These are phyloP conservation scores for Setipinna tenuifilis DNA, from an alignment of 2,797 vertebrate species.

Conservation along the genomic window DNA sequence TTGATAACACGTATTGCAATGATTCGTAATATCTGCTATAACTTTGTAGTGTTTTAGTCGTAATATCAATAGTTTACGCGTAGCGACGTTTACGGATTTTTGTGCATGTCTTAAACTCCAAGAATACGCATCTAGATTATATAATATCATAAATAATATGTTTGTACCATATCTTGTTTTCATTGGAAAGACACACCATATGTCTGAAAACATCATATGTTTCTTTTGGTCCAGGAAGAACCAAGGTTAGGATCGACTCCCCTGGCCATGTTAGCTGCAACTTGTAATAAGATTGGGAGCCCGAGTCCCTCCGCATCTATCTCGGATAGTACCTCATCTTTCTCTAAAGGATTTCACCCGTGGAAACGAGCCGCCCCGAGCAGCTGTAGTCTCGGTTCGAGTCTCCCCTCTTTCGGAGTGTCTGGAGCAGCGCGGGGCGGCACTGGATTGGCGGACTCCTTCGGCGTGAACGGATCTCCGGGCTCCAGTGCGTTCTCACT, in stretches of 20 bases:
- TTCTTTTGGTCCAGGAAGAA: conserved; percentile 82
- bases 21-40: background rate
- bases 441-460: conserved; percentile 74
- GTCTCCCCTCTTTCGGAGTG: conserved; percentile 76
- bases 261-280: conserved; percentile 93
- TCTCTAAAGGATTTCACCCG: conserved; percentile 89
- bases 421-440: conserved; percentile 70
- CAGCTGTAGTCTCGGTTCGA: conserved; percentile 75
- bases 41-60: background rate
- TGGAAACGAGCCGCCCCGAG: conserved; percentile 84
- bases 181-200: background rate
- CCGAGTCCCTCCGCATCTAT: conserved; percentile 84
- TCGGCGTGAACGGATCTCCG: conserved; percentile 77
- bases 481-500: conserved; percentile 86
- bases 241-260: conserved; percentile 91
- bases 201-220: background rate
- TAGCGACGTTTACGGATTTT: background rate
- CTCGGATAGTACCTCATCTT: conserved; percentile 83
- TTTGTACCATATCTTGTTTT: background rate
- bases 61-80: background rate
- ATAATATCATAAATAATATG: background rate
- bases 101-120: background rate
- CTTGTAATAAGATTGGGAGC: conserved; percentile 94
- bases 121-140: background rate
- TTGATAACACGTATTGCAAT: background rate